A percentile compares a stretch with the other conserved stretches of the same genome.
These are phyloP conservation scores for Cryptus armator DNA, from an alignment of 2,888 invertebrate species.

Conservation along the genomic window DNA sequence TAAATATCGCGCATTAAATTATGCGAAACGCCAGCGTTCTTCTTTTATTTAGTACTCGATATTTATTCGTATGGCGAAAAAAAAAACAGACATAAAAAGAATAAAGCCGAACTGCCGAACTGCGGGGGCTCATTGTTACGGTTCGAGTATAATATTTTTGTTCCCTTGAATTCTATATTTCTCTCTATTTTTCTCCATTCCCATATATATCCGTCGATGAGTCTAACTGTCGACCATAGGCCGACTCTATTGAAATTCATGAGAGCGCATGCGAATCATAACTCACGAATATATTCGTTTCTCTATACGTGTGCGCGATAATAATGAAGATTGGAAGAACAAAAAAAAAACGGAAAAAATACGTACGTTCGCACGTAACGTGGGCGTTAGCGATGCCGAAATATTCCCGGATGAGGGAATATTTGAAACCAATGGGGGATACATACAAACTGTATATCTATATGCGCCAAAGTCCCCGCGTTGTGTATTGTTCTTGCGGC, in stretches of 20 bases:
- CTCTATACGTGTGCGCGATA: conserved; percentile 8
- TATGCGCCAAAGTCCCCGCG: background rate
- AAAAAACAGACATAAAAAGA: conserved; percentile 25
- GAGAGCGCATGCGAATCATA: conserved; percentile 44
- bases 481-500: conserved; percentile 48
- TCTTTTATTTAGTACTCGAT: too few relatives aligned
- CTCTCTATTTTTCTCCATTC: background rate
- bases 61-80: too few relatives aligned
- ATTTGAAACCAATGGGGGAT: conserved; percentile 9
- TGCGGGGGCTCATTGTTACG: conserved; percentile 38
- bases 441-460: background rate
- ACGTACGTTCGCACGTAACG: background rate
- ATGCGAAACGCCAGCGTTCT: too few relatives aligned
- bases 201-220: conserved; percentile 15
- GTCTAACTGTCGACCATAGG: background rate
- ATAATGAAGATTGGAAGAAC: conserved; percentile 51
- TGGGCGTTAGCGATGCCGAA: conserved; percentile 18
- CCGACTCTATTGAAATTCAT: conserved; percentile 36
- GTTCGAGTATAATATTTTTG: conserved; percentile 13
- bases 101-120: background rate
- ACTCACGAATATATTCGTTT: conserved; percentile 45
- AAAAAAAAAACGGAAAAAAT: background rate
- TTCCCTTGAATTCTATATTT: background rate
- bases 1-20: too few relatives aligned
- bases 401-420: conserved; percentile 30